These are phyloP conservation scores for Melipona beecheii DNA, from an alignment of 2,888 invertebrate genomes.

Conservation along the genomic window DNA sequence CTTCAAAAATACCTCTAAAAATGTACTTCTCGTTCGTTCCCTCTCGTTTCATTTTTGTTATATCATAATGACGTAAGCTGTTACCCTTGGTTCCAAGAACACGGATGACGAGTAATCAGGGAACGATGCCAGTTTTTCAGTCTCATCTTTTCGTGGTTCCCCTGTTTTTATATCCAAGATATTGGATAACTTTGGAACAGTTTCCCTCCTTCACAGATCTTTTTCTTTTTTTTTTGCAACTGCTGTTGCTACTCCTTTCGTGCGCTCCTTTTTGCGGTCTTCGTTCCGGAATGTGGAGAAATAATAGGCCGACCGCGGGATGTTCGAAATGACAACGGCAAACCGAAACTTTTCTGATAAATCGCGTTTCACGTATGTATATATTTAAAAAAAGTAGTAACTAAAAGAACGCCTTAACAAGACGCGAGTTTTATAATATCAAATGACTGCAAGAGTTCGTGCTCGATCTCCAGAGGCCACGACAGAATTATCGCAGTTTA, in stretches of 20 bases:
- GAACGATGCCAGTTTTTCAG: constrained; percentile 46
- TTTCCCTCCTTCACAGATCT: constrained; percentile 12
- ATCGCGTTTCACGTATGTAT: not conserved
- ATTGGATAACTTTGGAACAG: constrained; percentile 56
- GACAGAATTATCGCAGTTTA: no score
- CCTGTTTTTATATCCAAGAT: constrained; percentile 50
- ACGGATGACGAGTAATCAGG: constrained; percentile 15
- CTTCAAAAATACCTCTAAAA: not conserved
- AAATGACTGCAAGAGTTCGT: no score
- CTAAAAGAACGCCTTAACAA: not conserved
- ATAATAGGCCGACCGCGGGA: not conserved
- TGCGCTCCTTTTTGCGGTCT: not conserved
- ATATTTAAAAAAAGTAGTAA: no score
- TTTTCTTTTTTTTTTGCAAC: constrained; percentile 18
- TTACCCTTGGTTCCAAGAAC: not conserved
- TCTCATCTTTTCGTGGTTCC: constrained; percentile 9
- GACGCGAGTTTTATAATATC: no score
- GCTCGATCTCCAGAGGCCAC: no score
- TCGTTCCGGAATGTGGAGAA: not conserved
- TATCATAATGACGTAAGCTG: not conserved
- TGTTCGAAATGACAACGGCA: constrained; percentile 4
- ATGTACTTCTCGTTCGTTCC: not conserved
- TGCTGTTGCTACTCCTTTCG: constrained; percentile 21
- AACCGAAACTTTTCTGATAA: not conserved
- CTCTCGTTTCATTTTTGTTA: not conserved